Evolutionary conservation across 2,888 invertebrate genomes (phyloP), one percentile per base, ranked within the genome.

Genomic region (Lutraria lutraria): DNA sequence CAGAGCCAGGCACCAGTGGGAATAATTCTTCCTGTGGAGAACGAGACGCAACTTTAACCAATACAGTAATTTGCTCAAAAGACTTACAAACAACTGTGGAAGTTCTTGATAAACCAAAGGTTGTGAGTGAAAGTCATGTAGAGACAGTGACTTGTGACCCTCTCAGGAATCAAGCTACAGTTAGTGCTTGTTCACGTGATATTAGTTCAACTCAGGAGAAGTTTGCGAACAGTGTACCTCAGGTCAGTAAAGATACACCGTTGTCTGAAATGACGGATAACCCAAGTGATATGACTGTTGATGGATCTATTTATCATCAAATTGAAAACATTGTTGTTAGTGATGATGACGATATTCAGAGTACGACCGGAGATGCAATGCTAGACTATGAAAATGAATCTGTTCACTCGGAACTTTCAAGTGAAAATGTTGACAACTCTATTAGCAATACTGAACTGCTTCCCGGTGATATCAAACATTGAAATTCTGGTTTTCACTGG

Each of bases 341-440:
- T 72, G 86, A 88, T 82, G 87, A 90, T 54, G 91, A 90, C 53
- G 86, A 88, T 31, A 56, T 91, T 16, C 63, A 80, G 6, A 90
- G 89, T 72, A 83, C 89, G 0, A 89, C 90, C n/a, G 89, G 89
- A 16, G 87, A 91, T 63, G 60, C 72, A n/a, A 10, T 84, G 25
- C 31, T 88, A 21, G 83, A 81, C 21, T 52, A 43, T 84, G 86
- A 88, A 21, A 31, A 72, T 86, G 83, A 87, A 53, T 79, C 76
- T 43, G 54, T 85, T 34, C 34, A 34, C 15, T 72, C 29, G 21
- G 80, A 80, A 60, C 79, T 56, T 31, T 31, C 34, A 16, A 25
- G 4, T 79, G 85, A 85, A 25, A n/a, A 29, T 79, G 56, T 21
- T n/a, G 34, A 81, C 52, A 43, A 19, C 29, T 34, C 4, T n/a